Evolutionary conservation across 2,113 vertebrate species (phyloP).

Genomic region (Calypte anna): DNA sequence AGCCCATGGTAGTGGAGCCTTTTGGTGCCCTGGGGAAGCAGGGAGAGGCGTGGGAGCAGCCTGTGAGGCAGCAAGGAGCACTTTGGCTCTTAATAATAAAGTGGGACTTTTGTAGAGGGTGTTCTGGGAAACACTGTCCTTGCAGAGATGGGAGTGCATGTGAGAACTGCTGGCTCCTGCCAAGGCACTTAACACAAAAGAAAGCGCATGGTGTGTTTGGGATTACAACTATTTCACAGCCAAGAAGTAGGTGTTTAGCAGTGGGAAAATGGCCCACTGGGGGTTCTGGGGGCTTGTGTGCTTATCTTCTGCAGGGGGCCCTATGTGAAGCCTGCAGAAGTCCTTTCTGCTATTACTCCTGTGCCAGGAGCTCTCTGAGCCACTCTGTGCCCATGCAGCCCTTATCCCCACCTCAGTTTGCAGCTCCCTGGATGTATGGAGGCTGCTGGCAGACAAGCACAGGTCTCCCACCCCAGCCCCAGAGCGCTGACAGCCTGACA

Average conservation of each 20-base stretch:
- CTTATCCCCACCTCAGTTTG: neutral
- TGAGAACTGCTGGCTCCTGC: neutral
- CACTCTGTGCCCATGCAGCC: neutral
- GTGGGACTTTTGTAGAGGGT: neutral
- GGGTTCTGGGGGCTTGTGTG: neutral
- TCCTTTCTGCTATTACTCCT: neutral
- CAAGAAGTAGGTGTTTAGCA: neutral
- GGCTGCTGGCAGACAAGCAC: neutral
- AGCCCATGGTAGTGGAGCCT: neutral
- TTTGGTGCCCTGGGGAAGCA: neutral
- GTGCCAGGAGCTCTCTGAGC: neutral
- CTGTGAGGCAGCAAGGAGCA: neutral
- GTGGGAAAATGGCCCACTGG: neutral
- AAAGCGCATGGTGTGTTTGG: neutral
- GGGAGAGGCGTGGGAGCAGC: conserved; percentile 5
- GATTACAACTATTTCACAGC: neutral
- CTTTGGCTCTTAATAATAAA: neutral
- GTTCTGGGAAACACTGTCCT: neutral
- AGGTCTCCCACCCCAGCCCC: neutral
- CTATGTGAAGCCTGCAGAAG: neutral
- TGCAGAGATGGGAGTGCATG: neutral
- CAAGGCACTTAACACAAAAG: neutral
- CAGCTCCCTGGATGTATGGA: neutral
- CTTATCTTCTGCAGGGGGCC: neutral
- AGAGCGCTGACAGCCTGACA: fast-evolving